A percentile compares a stretch with the other conserved stretches of the same genome.
Conservation (phyloP, 2,888 invertebrate species). For the Orchesellides sinensis region DNA sequence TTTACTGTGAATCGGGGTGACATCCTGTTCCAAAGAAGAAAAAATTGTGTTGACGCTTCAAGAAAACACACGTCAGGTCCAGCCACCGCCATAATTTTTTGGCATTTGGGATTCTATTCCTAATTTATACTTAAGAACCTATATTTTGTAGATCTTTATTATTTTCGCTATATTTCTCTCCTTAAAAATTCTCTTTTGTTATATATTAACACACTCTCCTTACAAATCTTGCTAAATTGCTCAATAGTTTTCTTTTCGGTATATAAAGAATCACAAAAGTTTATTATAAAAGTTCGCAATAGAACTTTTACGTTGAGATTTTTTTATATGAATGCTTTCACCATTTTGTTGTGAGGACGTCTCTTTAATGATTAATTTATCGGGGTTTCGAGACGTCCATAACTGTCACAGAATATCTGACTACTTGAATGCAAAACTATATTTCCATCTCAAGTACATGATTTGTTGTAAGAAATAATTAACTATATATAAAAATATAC, state of each 20-base stretch:
- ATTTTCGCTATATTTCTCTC: neutral
- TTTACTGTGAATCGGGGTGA: neutral
- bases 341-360: conserved; percentile 50
- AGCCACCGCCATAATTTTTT: conserved; percentile 61
- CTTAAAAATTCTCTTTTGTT: neutral
- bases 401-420: conserved; percentile 61
- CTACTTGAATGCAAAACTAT: conserved; percentile 49
- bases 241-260: conserved; percentile 5
- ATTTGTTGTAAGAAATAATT: conserved; percentile 51
- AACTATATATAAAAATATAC: no score
- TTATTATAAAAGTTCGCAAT: conserved; percentile 27
- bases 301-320: conserved; percentile 12
- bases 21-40: neutral
- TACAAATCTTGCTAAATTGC: neutral
- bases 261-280: conserved; percentile 3
- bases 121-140: conserved; percentile 40
- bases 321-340: conserved; percentile 52
- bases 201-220: conserved; percentile 4
- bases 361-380: conserved; percentile 46
- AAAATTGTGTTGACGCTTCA: neutral
- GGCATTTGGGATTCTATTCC: conserved; percentile 59
- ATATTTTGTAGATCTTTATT: conserved; percentile 17
- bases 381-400: conserved; percentile 55
- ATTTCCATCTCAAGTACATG: conserved; percentile 61
- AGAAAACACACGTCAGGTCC: conserved; percentile 56